These are phyloP conservation scores for Pelagia noctiluca DNA, from an alignment of 30 jellyfish, hydroid and myxozoan genomes.

Conservation along the genomic window DNA sequence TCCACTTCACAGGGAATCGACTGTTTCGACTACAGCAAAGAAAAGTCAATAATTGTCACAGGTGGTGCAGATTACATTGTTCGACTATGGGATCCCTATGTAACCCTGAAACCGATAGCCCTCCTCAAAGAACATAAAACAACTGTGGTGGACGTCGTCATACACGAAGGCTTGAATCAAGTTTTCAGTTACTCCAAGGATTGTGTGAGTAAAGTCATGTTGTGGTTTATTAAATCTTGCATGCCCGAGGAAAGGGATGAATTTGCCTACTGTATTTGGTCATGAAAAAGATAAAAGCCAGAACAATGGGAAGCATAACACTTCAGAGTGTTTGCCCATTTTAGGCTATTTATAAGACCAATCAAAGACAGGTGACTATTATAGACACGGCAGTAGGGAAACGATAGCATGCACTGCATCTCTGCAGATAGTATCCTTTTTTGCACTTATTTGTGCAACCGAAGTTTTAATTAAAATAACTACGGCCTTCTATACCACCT, in stretches of 20 bases:
- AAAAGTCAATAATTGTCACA: slow-evolving; percentile 61
- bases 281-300: no score
- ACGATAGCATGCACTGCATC: neutral
- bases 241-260: no score
- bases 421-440: no score
- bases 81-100: slow-evolving; percentile 89
- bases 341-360: no score
- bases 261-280: no score
- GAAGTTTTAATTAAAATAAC: no score
- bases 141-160: slow-evolving; percentile 66
- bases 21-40: slow-evolving; percentile 79
- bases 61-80: slow-evolving; percentile 84
- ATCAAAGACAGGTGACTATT: no score
- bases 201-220: slow-evolving; percentile 45
- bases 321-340: no score
- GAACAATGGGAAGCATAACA: no score
- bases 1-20: slow-evolving; percentile 68
- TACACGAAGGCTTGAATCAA: slow-evolving; percentile 59
- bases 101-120: slow-evolving; percentile 73
- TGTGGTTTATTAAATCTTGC: neutral
- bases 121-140: slow-evolving; percentile 78
- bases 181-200: slow-evolving; percentile 80
- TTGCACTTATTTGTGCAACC: no score
- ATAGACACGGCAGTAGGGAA: no score
- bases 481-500: no score